These are phyloP conservation scores for Drosophila suboccidentalis DNA, from an alignment of 2,888 invertebrate genomes.

Conservation along the genomic window DNA sequence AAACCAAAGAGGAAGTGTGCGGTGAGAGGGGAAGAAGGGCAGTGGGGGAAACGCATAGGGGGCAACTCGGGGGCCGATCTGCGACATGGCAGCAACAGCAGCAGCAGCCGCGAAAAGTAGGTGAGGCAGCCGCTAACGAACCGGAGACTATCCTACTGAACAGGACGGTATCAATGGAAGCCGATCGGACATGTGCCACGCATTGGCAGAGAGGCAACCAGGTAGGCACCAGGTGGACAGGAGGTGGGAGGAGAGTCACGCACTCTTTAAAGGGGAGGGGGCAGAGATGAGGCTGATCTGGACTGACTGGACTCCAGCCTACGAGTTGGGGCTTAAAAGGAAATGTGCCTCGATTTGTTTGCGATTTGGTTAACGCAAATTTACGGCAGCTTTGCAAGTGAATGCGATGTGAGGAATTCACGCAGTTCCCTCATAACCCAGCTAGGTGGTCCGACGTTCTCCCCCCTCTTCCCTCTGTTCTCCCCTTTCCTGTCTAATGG, in stretches of 20 bases:
- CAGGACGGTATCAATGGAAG: constrained; percentile 71
- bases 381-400: constrained; percentile 51
- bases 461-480: not conserved
- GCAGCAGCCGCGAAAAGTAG: constrained; percentile 65
- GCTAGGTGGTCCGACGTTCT: constrained; percentile 59
- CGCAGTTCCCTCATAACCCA: constrained; percentile 28
- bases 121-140: constrained; percentile 76
- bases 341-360: constrained; percentile 73
- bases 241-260: constrained; percentile 55
- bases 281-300: constrained; percentile 9
- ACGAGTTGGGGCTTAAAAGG: constrained; percentile 56
- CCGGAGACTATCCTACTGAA: constrained; percentile 40
- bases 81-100: constrained; percentile 50
- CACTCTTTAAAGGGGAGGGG: constrained; percentile 45
- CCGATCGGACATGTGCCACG: constrained; percentile 77
- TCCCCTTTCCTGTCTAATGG: not conserved
- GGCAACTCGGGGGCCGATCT: constrained; percentile 37
- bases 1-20: constrained; percentile 22
- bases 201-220: constrained; percentile 63
- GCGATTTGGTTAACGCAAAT: constrained; percentile 75
- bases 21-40: constrained; percentile 20
- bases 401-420: constrained; percentile 30
- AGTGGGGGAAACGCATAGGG: constrained; percentile 45
- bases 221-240: constrained; percentile 27
- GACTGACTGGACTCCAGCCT: constrained; percentile 19